Evolutionary conservation across 1,140 invertebrate species (phyloP).

Genomic region (Hesperophylax magnus): DNA sequence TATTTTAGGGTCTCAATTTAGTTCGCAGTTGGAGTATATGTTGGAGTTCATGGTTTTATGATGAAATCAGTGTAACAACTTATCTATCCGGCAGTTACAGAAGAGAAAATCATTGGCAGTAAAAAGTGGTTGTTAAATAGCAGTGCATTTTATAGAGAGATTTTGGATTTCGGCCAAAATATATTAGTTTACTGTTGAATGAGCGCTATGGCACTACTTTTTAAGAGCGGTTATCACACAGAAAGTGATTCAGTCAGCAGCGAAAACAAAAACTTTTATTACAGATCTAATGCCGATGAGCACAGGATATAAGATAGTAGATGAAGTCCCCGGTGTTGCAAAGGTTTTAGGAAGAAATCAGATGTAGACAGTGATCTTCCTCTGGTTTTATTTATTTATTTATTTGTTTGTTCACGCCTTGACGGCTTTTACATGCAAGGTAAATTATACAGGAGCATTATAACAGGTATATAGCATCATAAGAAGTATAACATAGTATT

Average conservation of each 20-base stretch:
- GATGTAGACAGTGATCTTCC: too few species aligned
- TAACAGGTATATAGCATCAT: too few species aligned
- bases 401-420: too few species aligned
- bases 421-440: too few species aligned
- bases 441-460: too few species aligned
- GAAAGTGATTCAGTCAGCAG: not conserved
- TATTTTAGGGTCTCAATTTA: not conserved
- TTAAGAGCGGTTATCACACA: not conserved
- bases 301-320: too few species aligned
- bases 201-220: conserved; percentile 28
- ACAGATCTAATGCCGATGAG: too few species aligned
- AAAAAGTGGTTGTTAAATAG: conserved; percentile 35
- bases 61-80: conserved; percentile 30
- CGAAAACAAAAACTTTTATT: too few species aligned
- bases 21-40: not conserved
- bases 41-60: conserved; percentile 10
- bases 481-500: too few species aligned
- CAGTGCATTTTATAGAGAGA: conserved; percentile 26
- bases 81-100: conserved; percentile 30
- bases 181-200: conserved; percentile 35
- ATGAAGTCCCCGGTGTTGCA: too few species aligned
- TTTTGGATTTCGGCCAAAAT: conserved; percentile 26
- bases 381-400: too few species aligned
- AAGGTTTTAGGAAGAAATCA: too few species aligned
- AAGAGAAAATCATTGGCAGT: conserved; percentile 36